Base-by-base conservation (phyloP, 1,140 invertebrate species). In the Pogonomyrmex californicus region DNA sequence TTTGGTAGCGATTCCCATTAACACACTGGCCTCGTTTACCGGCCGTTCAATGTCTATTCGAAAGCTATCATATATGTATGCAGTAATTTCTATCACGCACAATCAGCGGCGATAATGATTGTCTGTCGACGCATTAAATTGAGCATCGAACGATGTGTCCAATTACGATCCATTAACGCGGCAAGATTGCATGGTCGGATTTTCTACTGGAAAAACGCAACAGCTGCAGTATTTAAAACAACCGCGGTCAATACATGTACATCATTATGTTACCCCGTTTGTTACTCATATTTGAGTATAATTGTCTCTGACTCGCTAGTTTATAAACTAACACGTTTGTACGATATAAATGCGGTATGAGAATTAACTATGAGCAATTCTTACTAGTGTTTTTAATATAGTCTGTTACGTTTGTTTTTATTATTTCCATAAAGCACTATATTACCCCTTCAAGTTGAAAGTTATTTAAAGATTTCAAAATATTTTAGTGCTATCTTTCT, bases 71-170 rank as follows among this genome's bases (percentile, higher is more conserved):
- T 68, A 76, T 51, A 62, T 76, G 47, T 70, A 41, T 12, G 23
- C 62, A 23, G 23, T 51, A 56, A 47, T 76, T 47, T 85, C 73
- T 77, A 85, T 85, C 73, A 85, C 58, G 73, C 82, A 78, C 73
- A 77, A 85, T 85, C 82, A 75, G 62, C 86, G 44, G 10, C n/a
- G 76, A 68, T 87, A 87, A 87, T 65, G 60, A 88, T 86, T 82
- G 76, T 79, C 63, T 66, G 63, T 60, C 60, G 78, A 62, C 36
- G 44, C 56, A 75, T 82, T 88, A 73, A 76, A 82, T 87, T 76
- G 66, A 86, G 70, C 49, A 79, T 58, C 56, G 38, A 60, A 75
- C 60, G 60, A 88, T 62, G 41, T 73, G 56, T 88, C 49, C 54
- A 36, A 56, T 79, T 78, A 78, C 51, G 41, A 65, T 47, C 63